Evolutionary conservation across 2,888 invertebrate species (phyloP), one percentile per base, ranked within the genome.

Genomic region (Drosophila lacicola): DNA sequence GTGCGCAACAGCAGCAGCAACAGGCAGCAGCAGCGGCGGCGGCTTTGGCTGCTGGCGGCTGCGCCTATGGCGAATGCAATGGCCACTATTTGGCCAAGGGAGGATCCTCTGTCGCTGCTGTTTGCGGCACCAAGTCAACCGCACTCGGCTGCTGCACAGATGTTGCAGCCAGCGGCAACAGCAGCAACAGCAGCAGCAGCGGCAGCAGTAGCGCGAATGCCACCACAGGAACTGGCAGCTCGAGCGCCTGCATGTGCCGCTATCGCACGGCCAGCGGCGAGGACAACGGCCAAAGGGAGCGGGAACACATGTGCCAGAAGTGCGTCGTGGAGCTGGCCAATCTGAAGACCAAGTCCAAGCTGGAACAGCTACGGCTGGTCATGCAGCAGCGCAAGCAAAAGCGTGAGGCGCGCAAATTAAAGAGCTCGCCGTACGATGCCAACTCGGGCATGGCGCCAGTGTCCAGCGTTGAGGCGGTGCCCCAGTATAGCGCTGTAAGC

Each of bases 361-460:
- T 98, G 92, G 96, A 97, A 90, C 96, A 97, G 77, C 93, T 98
- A 57, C 95, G 97, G 78, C 94, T 97, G 78, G 97, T 98, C 64
- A 96, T 98, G 97, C 97, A 97, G 83, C 97, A 98, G 92, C 95
- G 97, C 86, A 95, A 97, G 74, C 96, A 97, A 75, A 94, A 97
- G 69, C 95, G 98, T 56, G 96, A 97, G 87, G 96, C 96, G 45
- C 94, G 96, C 61, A 95, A 95, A 91, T 93, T 95, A 69, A 95
- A 95, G 90, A 94, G 94, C 3, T 92, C 94, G 51, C 96, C 96
- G 9, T 96, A 96, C 83, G 90, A 75, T 34, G 65, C 75, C 19
- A 41, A n/a, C 44, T 13, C 46, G 10, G 19, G 2, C 36, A 17
- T 60, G 4, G 8, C 60, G 3, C 25, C 49, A 6, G 53, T 29